Evolutionary conservation across 2,113 vertebrate species (phyloP), one percentile per base, ranked within the genome.

Genomic region (Tautogolabrus adspersus): DNA sequence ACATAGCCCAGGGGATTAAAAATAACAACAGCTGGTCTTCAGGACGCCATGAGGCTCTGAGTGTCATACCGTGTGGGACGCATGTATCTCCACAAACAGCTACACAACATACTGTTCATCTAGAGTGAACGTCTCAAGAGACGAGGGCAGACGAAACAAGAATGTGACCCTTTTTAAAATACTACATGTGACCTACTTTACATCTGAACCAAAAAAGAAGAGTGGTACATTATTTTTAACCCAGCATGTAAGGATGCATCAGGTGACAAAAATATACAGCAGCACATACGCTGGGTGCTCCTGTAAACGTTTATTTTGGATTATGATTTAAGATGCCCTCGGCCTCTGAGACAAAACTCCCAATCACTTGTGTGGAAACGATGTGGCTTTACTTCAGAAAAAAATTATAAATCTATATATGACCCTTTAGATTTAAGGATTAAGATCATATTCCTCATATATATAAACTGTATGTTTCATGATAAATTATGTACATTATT

Each of bases 11-110:
- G 78, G 88, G 90, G 91, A 93, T 94, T 95, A 95, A 93, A 95
- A 95, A 94, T 94, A 95, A 94, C 92, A 95, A 87, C 94, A 94
- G 93, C 93, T 93, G 93, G 92, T 89, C 89, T 87, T 82, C 87
- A 84, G 90, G 91, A 89, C 86, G 80, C 89, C 92, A 91, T 89
- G 87, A 87, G 87, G 71, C 85, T 6, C 85, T 55, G 72, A 91
- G 88, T 87, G 84, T 81, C 84, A 60, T 82, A 73, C 90, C 73
- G 55, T 63, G 55, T 61, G 38, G 79, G 63, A 73, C 70, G 37
- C 64, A 13, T 75, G 64, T 71, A 86, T 74, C 82, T 46, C 59
- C 65, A 77, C 66, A 55, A 61, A 30, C 72, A 66, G 72, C 72
- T 69, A 81, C 55, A 81, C 61, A 76, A 73, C 81, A 85, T 57